Evolutionary conservation across 2,888 invertebrate species (phyloP), one percentile per base, ranked within the genome.

Genomic region (Aphodius sticticus): DNA sequence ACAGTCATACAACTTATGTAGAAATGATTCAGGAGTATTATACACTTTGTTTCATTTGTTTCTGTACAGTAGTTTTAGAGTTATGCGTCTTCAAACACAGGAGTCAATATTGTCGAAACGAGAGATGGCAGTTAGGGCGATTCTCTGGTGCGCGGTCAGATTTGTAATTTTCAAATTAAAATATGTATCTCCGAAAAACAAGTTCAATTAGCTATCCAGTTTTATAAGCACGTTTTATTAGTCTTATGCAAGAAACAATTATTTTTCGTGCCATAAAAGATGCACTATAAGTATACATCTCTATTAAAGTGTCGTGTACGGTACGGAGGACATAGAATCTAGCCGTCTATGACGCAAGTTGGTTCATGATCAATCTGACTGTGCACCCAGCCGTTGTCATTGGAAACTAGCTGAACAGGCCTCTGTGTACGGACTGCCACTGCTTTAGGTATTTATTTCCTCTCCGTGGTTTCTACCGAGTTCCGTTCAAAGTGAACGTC

Each of bases 311-410:
- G 1, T 12, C 12, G 53, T 12, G 53, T 53, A 53, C 53, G 53
- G 53, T 53, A 26, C 4, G 12, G 12, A 7, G 12, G 53, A 9
- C 53, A 9, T 53, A 53, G 53, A 7, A 12, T 53, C 53, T 53
- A 12, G 53, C 53, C 53, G 76, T 76, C 81, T 78, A 82, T 84
- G 83, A 84, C 84, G 84, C 83, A 82, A 79, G 81, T 83, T 82
- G 78, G 77, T 81, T 82, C 82, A 81, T 83, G 83, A 83, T 83
- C 83, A 83, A 82, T 83, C 81, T 78, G 78, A 77, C 79, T 76
- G 69, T 79, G 82, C 76, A 82, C 84, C 84, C 83, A 81, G 84
- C 84, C 83, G 84, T 83, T 83, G 85, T 82, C 85, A n/a, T 83
- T 84, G 84, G 85, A 83, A 84, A 85, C 85, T 82, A 81, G 83